phyloP scores from a whole-genome alignment of 2,888 invertebrate species.

The Rhingia rostrata region DNA sequence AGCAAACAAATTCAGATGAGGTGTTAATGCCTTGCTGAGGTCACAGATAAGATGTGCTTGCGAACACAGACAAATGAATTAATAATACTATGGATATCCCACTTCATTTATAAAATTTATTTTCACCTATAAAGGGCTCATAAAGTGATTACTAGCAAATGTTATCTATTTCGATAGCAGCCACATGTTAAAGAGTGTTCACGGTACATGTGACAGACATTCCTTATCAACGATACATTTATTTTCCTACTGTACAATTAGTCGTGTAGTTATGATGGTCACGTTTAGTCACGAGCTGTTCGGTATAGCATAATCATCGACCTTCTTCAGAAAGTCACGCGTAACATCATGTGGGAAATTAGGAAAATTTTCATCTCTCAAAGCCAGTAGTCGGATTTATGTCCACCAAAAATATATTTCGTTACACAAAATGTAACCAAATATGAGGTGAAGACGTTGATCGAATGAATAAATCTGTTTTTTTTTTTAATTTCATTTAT shows the following conservation, averaged over 20 bases:
- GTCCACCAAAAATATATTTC: too few relatives aligned
- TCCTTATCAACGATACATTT: neutral
- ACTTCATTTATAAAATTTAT: too few relatives aligned
- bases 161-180: neutral
- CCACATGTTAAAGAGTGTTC: neutral
- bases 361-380: neutral
- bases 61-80: too few relatives aligned
- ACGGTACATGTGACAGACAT: neutral
- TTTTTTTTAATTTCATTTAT: neutral
- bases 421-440: too few relatives aligned
- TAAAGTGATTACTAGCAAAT: neutral
- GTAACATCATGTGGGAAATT: neutral
- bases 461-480: neutral
- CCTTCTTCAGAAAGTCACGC: neutral
- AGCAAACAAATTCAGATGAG: too few relatives aligned
- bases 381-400: too few relatives aligned
- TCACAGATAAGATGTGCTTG: too few relatives aligned
- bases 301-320: neutral
- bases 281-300: constrained; percentile 5
- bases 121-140: neutral
- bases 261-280: neutral
- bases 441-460: too few relatives aligned
- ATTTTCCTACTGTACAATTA: neutral
- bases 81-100: too few relatives aligned
- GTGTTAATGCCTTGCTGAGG: too few relatives aligned